Conservation (phyloP, 30 jellyfish, hydroid and myxozoan species). For the Phacellophora camtschatica region DNA sequence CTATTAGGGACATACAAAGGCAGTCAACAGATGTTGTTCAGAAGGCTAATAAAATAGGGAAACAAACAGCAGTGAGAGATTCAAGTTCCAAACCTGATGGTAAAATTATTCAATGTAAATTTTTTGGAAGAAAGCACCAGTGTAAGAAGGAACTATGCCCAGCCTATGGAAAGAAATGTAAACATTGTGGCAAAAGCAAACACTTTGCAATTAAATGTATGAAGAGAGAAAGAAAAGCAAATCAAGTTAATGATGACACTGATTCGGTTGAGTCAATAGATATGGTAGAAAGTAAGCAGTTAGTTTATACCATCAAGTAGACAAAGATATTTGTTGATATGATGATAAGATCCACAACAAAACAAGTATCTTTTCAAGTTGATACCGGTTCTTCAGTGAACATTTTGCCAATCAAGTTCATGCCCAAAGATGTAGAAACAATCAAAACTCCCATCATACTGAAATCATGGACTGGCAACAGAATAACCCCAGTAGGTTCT, state of each 20-base stretch:
- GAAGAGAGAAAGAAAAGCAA: slow-evolving; percentile 24
- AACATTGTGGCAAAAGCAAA: slow-evolving; percentile 44
- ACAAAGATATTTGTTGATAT: slow-evolving; percentile 26
- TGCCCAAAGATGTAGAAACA: neutral
- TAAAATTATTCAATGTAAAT: slow-evolving; percentile 24
- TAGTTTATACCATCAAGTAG: slow-evolving; percentile 42
- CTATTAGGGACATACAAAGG: slow-evolving; percentile 45
- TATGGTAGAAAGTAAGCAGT: slow-evolving; percentile 19
- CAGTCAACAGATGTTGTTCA: slow-evolving; percentile 55
- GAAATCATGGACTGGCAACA: neutral
- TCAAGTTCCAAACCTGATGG: slow-evolving; percentile 35
- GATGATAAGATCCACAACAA: slow-evolving; percentile 45
- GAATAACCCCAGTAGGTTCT: neutral
- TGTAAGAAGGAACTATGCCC: slow-evolving; percentile 41
- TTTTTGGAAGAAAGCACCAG: slow-evolving; percentile 46
- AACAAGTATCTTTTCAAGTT: slow-evolving; percentile 39
- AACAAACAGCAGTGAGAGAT: slow-evolving; percentile 40
- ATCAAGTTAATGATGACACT: slow-evolving; percentile 32
- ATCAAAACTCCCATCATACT: neutral
- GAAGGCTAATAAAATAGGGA: slow-evolving; percentile 32
- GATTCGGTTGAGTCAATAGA: slow-evolving; percentile 37
- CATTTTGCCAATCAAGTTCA: slow-evolving; percentile 15
- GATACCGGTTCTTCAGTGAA: slow-evolving; percentile 41
- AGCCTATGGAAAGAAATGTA: slow-evolving; percentile 51
- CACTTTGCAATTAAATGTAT: slow-evolving; percentile 33